Conservation (phyloP, 2,797 vertebrate species). For the Mus minutoides region DNA sequence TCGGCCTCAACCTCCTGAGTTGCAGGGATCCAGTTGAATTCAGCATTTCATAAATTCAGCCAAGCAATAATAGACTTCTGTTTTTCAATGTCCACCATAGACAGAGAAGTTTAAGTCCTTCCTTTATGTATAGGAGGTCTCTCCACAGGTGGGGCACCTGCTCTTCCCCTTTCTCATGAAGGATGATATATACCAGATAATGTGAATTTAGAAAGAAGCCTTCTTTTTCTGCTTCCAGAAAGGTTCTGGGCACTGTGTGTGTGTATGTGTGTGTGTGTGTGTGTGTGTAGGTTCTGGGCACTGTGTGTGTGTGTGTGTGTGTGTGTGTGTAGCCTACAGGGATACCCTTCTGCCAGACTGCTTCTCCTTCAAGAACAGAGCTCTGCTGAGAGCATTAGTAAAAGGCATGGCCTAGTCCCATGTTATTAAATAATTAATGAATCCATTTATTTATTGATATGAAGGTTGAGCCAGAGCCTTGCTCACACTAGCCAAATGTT, state of each 20-base stretch:
- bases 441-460: background rate
- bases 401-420: background rate
- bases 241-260: fast-evolving
- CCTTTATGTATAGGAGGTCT: background rate
- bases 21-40: background rate
- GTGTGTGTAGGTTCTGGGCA: too few species aligned
- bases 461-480: background rate
- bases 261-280: too few species aligned
- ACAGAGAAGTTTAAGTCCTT: background rate
- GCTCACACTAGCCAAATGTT: background rate
- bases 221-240: background rate
- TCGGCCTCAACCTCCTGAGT: background rate
- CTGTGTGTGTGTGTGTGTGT: background rate
- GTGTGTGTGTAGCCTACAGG: background rate
- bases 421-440: background rate
- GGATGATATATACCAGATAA: background rate
- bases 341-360: background rate
- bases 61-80: background rate
- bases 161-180: background rate
- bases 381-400: background rate
- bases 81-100: fast-evolving
- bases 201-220: background rate
- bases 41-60: background rate
- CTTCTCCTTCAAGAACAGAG: background rate
- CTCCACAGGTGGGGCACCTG: too few species aligned